Conservation (phyloP, 2,888 invertebrate species). For the Melieria omissa region DNA sequence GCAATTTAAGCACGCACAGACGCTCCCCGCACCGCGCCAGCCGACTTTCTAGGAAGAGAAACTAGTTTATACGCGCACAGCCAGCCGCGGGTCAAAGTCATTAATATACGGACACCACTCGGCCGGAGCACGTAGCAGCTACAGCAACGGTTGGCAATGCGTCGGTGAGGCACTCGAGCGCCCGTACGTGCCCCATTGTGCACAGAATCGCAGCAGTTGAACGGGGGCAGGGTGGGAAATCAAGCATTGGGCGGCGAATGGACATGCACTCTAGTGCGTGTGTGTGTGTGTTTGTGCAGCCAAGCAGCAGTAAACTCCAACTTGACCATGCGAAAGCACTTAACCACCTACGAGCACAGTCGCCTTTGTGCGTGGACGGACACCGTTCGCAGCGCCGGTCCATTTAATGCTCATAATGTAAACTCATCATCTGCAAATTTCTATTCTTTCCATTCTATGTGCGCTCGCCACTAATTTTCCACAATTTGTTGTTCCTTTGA, state of each 20-base stretch:
- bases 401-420: conserved; percentile 32
- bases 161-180: conserved; percentile 1
- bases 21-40: background rate
- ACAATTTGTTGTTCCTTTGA: background rate
- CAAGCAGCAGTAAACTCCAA: conserved; percentile 12
- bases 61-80: conserved; percentile 45
- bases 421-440: conserved; percentile 27
- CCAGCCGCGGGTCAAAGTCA: conserved; percentile 49
- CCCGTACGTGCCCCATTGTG: conserved; percentile 10
- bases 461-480: background rate
- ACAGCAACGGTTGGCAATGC: background rate
- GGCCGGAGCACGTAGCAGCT: conserved; percentile 5
- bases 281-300: background rate
- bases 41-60: conserved; percentile 29
- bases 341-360: background rate
- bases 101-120: conserved; percentile 42
- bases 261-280: background rate
- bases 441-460: conserved; percentile 12
- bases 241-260: background rate
- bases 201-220: background rate
- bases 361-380: background rate
- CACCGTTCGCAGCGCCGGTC: conserved; percentile 1
- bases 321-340: background rate
- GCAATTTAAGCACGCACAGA: conserved; percentile 27
- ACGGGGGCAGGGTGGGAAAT: background rate